Conservation (phyloP, 2,113 vertebrate species). For the Globicephala melas region DNA sequence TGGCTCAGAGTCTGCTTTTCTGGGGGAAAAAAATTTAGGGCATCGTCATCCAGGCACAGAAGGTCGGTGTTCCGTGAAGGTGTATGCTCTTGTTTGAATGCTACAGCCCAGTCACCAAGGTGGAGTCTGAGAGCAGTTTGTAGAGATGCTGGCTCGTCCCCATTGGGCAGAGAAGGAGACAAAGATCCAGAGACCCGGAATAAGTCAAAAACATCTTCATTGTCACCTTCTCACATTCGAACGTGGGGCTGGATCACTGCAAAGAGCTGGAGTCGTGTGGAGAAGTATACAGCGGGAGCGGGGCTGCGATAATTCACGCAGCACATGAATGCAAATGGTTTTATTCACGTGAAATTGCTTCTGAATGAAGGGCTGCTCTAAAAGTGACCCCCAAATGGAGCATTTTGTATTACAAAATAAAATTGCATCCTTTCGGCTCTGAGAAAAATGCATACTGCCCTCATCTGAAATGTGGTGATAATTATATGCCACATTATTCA, state of each 20-base stretch:
- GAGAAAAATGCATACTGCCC: constrained; percentile 76
- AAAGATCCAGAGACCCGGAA: neutral
- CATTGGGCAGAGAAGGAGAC: neutral
- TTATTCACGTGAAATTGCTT: constrained; percentile 77
- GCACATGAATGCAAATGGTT: constrained; percentile 69
- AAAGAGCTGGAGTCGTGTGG: neutral
- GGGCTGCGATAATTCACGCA: constrained; percentile 32
- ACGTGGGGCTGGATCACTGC: neutral
- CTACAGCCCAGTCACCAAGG: neutral
- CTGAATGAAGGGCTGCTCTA: constrained; percentile 70
- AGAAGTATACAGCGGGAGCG: neutral
- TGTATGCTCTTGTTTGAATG: neutral
- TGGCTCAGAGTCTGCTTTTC: neutral
- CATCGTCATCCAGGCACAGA: neutral
- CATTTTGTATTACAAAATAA: constrained; percentile 76
- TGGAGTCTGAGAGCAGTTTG: neutral
- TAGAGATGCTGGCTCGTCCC: neutral
- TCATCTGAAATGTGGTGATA: constrained; percentile 77
- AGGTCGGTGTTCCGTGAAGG: neutral
- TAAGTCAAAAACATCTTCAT: neutral
- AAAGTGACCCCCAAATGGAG: constrained; percentile 77
- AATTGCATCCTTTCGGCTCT: constrained; percentile 71
- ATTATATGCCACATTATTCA: constrained; percentile 76
- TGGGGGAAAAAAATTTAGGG: neutral
- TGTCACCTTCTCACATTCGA: neutral